phyloP scores from a whole-genome alignment of 2,113 vertebrate genomes.

The Coregonus clupeaformis region DNA sequence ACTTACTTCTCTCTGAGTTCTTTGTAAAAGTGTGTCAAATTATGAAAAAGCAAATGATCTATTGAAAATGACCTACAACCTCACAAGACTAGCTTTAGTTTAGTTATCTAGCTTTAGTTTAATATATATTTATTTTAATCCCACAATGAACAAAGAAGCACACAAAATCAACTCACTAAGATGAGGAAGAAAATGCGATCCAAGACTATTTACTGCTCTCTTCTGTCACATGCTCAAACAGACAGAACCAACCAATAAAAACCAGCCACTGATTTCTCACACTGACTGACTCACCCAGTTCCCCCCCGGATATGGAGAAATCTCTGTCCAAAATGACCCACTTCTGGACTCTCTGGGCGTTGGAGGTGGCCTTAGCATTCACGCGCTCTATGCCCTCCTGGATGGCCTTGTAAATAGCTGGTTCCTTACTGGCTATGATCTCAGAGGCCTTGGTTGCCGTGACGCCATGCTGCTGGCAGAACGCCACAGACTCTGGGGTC shows the following conservation, averaged over 20 bases:
- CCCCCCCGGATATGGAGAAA: slow-evolving; percentile 72
- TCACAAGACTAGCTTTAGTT: not conserved
- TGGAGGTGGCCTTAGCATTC: slow-evolving; percentile 68
- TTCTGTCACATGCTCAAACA: not conserved
- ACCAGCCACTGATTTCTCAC: not conserved
- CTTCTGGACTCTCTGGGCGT: slow-evolving; percentile 75
- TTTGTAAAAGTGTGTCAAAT: too few relatives aligned
- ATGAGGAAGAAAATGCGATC: too few relatives aligned
- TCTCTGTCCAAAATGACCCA: slow-evolving; percentile 69
- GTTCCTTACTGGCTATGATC: slow-evolving; percentile 67
- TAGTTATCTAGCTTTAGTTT: not conserved
- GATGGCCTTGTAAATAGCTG: slow-evolving; percentile 68
- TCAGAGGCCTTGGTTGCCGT: slow-evolving; percentile 63
- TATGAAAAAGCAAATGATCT: too few relatives aligned
- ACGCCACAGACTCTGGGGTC: slow-evolving; percentile 55
- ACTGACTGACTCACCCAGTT: slow-evolving; percentile 68
- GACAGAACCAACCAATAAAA: not conserved
- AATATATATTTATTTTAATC: not conserved
- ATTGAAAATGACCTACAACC: not conserved
- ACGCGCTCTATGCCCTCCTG: slow-evolving; percentile 66
- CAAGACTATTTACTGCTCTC: too few relatives aligned
- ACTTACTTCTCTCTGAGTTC: not conserved
- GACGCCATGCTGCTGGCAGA: slow-evolving; percentile 55
- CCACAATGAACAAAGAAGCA: not conserved
- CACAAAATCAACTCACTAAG: too few relatives aligned